phyloP scores from a whole-genome alignment of 2,888 invertebrate genomes.

The Chaetoderma sp. region DNA sequence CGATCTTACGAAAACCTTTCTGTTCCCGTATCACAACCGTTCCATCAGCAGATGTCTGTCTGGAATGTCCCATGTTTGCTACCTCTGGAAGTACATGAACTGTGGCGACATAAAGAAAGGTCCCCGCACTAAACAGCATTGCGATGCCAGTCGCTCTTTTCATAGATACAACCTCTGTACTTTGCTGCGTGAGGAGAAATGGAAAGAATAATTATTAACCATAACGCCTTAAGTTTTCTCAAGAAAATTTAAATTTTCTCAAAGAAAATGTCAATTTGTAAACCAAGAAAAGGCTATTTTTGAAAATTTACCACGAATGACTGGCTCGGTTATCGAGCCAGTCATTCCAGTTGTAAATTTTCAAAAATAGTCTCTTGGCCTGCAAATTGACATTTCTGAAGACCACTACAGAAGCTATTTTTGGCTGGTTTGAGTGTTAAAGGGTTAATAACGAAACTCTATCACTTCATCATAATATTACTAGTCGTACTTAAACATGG shows the following conservation, averaged over 20 bases:
- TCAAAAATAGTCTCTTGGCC: no score
- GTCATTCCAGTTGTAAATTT: no score
- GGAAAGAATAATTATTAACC: constrained; percentile 1
- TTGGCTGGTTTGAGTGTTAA: no score
- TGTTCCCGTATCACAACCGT: constrained; percentile 60
- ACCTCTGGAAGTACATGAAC: constrained; percentile 98
- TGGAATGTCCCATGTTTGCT: constrained; percentile 53
- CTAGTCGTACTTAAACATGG: no score
- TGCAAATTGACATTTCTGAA: no score
- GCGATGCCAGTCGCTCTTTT: constrained; percentile 96
- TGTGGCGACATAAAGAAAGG: constrained; percentile 98
- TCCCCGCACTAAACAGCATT: constrained; percentile 98
- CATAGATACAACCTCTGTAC: constrained; percentile 88
- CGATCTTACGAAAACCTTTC: constrained; percentile 77
- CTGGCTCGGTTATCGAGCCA: no score
- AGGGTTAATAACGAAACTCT: no score
- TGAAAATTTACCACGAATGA: no score
- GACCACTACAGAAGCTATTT: no score
- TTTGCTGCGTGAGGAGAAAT: constrained; percentile 77
- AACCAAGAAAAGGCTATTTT: no score
- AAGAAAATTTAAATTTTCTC: no score
- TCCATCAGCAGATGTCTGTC: constrained; percentile 55
- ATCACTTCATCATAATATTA: neutral
- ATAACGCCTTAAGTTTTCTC: neutral
- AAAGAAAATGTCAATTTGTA: no score